Percentiles rank a stretch among this genome's conserved stretches.
These are phyloP conservation scores for Apomyelois bistriatella DNA, from an alignment of 2,888 invertebrate species.

Conservation along the genomic window DNA sequence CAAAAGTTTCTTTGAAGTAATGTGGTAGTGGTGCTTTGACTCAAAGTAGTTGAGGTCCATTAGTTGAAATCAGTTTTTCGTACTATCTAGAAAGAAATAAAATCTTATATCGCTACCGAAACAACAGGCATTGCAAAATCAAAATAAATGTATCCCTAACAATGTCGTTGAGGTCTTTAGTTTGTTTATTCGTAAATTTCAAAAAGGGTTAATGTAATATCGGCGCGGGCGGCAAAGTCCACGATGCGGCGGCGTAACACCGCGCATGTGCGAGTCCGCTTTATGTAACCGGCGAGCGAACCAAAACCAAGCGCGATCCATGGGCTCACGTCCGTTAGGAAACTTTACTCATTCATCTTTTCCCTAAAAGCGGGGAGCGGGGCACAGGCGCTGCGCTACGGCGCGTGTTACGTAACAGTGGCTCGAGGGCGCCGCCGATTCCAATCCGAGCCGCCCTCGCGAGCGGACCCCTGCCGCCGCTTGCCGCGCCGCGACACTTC, in stretches of 20 bases:
- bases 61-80: too few relatives aligned
- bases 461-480: constrained; percentile 38
- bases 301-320: constrained; percentile 59
- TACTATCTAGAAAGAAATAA: too few relatives aligned
- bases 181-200: too few relatives aligned
- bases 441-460: constrained; percentile 48
- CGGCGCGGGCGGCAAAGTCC: constrained; percentile 33
- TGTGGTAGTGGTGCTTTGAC: too few relatives aligned
- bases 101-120: too few relatives aligned
- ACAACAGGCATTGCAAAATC: too few relatives aligned
- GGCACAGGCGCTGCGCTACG: constrained; percentile 63
- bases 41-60: too few relatives aligned
- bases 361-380: constrained; percentile 70
- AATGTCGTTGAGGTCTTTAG: too few relatives aligned
- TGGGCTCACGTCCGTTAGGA: constrained; percentile 70
- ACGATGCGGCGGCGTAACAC: constrained; percentile 26
- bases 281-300: constrained; percentile 65
- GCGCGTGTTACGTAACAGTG: constrained; percentile 61
- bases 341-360: constrained; percentile 78
- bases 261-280: constrained; percentile 56
- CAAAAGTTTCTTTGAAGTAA: too few relatives aligned
- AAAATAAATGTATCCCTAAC: too few relatives aligned
- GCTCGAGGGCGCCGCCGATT: constrained; percentile 49
- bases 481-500: constrained; percentile 19
- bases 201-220: constrained; percentile 3